phyloP scores from a whole-genome alignment of 2,888 invertebrate genomes.

The Lasioglossum morio region DNA sequence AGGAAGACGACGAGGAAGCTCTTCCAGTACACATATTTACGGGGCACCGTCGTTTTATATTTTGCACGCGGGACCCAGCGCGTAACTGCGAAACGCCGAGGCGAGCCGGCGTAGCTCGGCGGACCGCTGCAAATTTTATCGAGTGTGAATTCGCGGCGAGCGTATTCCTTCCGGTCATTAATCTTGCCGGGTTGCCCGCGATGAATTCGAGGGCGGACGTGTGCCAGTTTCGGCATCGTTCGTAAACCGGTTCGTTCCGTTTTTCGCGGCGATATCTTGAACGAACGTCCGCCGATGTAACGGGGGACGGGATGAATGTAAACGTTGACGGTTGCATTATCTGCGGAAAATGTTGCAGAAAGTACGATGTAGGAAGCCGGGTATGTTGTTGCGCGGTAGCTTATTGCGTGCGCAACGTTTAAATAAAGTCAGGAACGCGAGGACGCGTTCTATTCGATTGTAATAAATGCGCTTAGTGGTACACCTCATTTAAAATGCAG shows the following conservation, averaged over 20 bases:
- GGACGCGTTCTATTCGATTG: not conserved
- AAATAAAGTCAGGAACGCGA: not conserved
- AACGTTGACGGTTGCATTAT: slow-evolving; percentile 9
- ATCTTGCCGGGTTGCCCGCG: slow-evolving; percentile 68
- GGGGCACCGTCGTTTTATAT: not conserved
- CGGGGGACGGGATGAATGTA: not conserved
- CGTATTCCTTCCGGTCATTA: slow-evolving; percentile 76
- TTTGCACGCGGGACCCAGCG: not conserved
- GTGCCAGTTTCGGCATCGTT: slow-evolving; percentile 60
- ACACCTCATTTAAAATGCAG: no score
- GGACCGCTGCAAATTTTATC: slow-evolving; percentile 76
- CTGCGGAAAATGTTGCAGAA: not conserved
- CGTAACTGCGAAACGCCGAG: slow-evolving; percentile 1
- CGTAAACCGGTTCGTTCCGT: slow-evolving; percentile 44
- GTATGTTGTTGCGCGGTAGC: not conserved
- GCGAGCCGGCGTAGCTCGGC: slow-evolving; percentile 56
- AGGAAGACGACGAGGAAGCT: not conserved
- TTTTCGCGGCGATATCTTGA: slow-evolving; percentile 34
- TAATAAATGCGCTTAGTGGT: not conserved
- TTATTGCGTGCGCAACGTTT: not conserved
- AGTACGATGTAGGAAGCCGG: not conserved
- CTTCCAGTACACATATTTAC: not conserved
- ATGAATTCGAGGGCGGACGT: slow-evolving; percentile 65
- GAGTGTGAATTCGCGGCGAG: slow-evolving; percentile 76
- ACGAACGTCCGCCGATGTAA: slow-evolving; percentile 6